Base-by-base conservation (phyloP, 2,888 invertebrate species). In the Chironomus riparius region DNA sequence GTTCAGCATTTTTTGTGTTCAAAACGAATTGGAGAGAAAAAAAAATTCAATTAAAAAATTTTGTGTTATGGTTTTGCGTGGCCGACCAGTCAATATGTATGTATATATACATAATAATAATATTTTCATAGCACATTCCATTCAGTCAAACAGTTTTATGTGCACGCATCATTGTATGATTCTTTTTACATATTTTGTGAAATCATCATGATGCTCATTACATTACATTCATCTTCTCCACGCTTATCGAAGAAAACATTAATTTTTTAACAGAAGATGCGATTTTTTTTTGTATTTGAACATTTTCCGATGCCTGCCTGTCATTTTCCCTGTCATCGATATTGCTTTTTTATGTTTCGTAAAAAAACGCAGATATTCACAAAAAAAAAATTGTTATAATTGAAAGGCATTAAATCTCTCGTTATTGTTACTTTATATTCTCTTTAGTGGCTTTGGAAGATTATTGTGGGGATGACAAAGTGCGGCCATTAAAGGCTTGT, bases 101-200 rank as follows among this genome's bases (percentile, higher is more conserved):
- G 56, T 18, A 38, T 38, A 18, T 18, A 56, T 56, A 56, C n/a
- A 15, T 56, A n/a, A 56, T 18, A 18, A 56, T 21, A 65, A 65
- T 65, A 65, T 65, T 65, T 65, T 24, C 21, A 21, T 24, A 65
- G 65, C 65, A 65, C 65, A 65, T 65, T 65, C 65, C 65, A 65
- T 65, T 24, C 22, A 13, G 24, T 13, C 65, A 24, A 24, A 56
- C 7, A 18, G 15, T 56, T 56, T 24, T 65, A 65, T 65, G 65
- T 24, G 24, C 65, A 24, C 24, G 21, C 24, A 24, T 24, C 13
- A 3, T 7, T 21, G 62, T 62, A 21, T 12, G 62, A 22, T 18
- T 12, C 7, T 22, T 15, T 13, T 13, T 50, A 12, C 4, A n/a
- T n/a, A 6, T 15, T 24, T 10, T 24, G 24, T 21, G 13, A 22